These are phyloP conservation scores for Pinna nobilis DNA, from an alignment of 1,140 invertebrate species.

Conservation along the genomic window DNA sequence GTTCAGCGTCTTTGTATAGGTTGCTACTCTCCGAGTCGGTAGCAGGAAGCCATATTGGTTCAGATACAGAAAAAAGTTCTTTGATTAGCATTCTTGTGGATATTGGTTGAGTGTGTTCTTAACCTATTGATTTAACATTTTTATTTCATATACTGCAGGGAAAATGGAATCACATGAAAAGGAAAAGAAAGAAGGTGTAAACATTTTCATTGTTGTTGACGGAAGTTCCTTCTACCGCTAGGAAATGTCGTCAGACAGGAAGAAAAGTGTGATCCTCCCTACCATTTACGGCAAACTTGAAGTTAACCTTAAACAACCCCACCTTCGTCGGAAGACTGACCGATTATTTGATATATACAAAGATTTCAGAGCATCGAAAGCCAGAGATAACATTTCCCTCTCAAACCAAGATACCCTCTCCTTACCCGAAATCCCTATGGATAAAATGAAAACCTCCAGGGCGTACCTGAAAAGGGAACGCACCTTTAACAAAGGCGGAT, in stretches of 20 bases:
- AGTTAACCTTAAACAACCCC: conserved; percentile 3
- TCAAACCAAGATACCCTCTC: conserved; percentile 12
- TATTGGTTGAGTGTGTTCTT: no score
- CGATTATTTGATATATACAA: conserved; percentile 7
- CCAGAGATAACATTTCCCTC: conserved; percentile 16
- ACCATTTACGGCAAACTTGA: conserved; percentile 8
- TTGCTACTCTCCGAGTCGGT: no score
- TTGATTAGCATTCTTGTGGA: no score
- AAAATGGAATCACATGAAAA: no score
- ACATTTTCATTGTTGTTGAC: not conserved
- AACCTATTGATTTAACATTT: no score
- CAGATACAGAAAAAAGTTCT: no score
- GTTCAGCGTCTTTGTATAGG: no score
- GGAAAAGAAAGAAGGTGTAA: no score
- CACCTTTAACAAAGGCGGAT: not conserved
- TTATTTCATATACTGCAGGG: no score
- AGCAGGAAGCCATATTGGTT: no score
- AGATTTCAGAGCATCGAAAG: conserved; percentile 11
- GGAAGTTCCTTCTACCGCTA: not conserved
- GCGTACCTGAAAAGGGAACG: conserved; percentile 6
- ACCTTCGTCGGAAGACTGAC: not conserved
- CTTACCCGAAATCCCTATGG: conserved; percentile 7
- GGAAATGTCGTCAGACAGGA: conserved; percentile 11
- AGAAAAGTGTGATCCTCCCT: conserved; percentile 15
- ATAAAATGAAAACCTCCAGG: not conserved